Base-by-base conservation (phyloP, 53 echinoderm and acorn worm genomes). In the Paelopatides confundens region DNA sequence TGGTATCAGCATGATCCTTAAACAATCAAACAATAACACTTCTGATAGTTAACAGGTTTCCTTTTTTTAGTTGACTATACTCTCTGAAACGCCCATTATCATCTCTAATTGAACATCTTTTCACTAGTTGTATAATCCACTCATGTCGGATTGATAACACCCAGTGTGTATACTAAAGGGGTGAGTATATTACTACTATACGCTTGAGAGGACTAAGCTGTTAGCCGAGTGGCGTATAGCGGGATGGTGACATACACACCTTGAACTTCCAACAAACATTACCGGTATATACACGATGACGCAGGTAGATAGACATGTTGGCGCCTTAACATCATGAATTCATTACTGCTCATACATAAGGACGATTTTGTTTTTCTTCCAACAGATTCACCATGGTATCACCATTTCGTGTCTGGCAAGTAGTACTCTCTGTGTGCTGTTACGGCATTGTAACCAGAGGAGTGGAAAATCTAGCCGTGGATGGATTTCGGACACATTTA, bases 321-420 rank as follows among this genome's bases (percentile, higher is more conserved):
- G 79, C 79, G 79, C 53, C 79, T 52, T 43, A 79, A 50, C 79
- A 79, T 79, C 52, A 79, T 79, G 79, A 79, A 79, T 79, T 33
- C 27, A 31, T 21, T 48, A 79, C 50, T 79, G 29, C 21, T 53
- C 30, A 18, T 51, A 79, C 54, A 46, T 79, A 33, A 79, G 79
- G 79, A 79, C 23, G 79, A 79, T 79, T 79, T 53, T 31, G 79
- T 71, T 89, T n/a, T 87, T 38, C 39, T 70, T 67, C 47, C 27
- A 74, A 65, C 85, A 93, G 93, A 87, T 86, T 90, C 93, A 93
- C 77, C 90, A 93, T 93, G 93, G 90, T 93, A 82, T 65, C 90
- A 77, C 69, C 85, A 71, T 90, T 90, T 76, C 77, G 87, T 38
- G 77, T 86, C 65, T 86, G 85, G 76, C 93, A 90, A 83, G 38